Evolutionary conservation across 2,113 vertebrate species (phyloP).

Genomic region (Alligator sinensis): DNA sequence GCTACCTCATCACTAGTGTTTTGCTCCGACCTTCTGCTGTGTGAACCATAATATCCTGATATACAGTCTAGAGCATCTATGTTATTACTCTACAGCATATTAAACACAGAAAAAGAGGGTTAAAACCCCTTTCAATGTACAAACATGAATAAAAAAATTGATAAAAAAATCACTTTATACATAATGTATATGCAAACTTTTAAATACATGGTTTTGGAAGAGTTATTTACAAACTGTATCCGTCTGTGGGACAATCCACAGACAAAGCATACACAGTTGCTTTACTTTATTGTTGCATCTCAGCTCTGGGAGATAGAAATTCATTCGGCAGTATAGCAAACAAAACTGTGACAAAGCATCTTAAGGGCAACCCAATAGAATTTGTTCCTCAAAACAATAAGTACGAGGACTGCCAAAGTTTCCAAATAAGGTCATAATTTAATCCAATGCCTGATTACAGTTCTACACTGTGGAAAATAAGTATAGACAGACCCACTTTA

Average conservation of each 20-base stretch:
- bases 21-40: conserved; percentile 73
- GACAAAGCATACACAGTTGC: conserved; percentile 77
- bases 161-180: conserved; percentile 95
- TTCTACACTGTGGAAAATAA: conserved; percentile 41
- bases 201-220: conserved; percentile 91
- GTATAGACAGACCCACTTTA: conserved; percentile 43
- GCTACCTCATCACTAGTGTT: conserved; percentile 81
- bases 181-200: conserved; percentile 94
- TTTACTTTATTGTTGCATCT: conserved; percentile 77
- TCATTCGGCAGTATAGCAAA: conserved; percentile 81
- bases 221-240: conserved; percentile 90
- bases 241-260: conserved; percentile 83
- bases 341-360: conserved; percentile 73
- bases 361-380: conserved; percentile 76
- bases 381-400: conserved; percentile 77
- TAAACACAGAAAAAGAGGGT: conserved; percentile 86
- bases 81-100: conserved; percentile 86
- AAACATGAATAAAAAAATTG: conserved; percentile 94
- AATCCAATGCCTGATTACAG: conserved; percentile 74
- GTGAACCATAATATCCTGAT: conserved; percentile 81
- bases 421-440: conserved; percentile 54
- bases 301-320: conserved; percentile 80
- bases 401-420: conserved; percentile 84
- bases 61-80: conserved; percentile 86
- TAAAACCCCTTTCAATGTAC: conserved; percentile 84